phyloP scores from a whole-genome alignment of 2,797 vertebrate genomes.

The Pseudotriccus pelzelni region DNA sequence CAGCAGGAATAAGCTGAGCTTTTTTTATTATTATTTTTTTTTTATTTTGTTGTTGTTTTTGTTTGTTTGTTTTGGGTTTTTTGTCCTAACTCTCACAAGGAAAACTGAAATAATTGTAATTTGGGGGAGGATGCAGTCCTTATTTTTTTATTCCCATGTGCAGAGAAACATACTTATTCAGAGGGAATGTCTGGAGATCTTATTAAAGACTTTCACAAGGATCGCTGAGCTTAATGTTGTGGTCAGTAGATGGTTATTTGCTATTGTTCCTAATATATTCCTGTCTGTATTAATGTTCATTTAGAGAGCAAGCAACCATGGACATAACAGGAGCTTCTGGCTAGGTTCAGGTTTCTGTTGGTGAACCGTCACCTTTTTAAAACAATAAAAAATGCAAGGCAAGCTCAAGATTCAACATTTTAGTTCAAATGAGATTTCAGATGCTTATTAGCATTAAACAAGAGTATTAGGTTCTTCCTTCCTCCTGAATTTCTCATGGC shows the following conservation, averaged over 20 bases:
- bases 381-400: background rate
- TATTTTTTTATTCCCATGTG: background rate
- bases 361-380: background rate
- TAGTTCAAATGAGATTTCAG: background rate
- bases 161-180: background rate
- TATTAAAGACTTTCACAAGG: background rate
- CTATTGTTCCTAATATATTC: background rate
- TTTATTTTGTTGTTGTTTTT: too few relatives aligned
- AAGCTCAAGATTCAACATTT: background rate
- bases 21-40: background rate
- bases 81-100: background rate
- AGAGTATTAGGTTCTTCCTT: background rate
- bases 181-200: background rate
- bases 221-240: background rate
- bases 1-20: background rate
- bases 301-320: background rate
- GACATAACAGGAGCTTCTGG: background rate
- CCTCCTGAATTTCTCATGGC: background rate
- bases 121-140: background rate
- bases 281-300: background rate
- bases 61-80: background rate
- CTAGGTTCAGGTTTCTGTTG: background rate
- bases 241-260: conserved; percentile 13
- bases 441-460: background rate
- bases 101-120: background rate